Base-by-base conservation (phyloP, 2,113 vertebrate species). In the Albula goreensis region DNA sequence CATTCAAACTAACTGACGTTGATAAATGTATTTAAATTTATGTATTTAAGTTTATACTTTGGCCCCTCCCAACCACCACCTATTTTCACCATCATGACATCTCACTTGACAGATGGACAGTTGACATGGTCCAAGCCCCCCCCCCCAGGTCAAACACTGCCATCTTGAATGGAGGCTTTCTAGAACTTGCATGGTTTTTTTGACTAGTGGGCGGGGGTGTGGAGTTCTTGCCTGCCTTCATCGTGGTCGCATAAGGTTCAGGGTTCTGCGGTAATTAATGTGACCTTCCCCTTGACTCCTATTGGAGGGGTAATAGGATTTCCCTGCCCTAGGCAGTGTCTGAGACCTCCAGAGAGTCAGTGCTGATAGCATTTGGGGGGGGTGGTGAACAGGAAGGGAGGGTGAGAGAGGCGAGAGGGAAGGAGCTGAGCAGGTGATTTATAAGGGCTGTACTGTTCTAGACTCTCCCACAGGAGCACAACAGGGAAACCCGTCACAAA, bases 251-350 rank as follows among this genome's bases (percentile, higher is more conserved):
- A 80, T 50, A 49, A 31, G 50, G 50, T 86, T 50, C 31, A 50
- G 81, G 85, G 66, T 83, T 17, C 81, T 70, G 70, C 66, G 74
- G 85, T 82, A 86, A 86, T 86, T 82, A 86, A 86, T 83, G 70
- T 86, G 85, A 86, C 85, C 85, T 86, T 86, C 85, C 70, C 66
- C 19, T 60, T 77, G 52, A 78, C 81, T 86, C 81, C 85, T 70
- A 78, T 83, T 86, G 60, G 81, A 81, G 82, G 81, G 80, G 81
- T 86, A 86, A 86, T 86, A 86, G 85, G 85, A 86, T 86, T 86
- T 86, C 80, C 85, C 81, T 78, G 85, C 85, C 85, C 81, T 53
- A 57, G 85, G 85, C 85, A 49, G 81, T 41, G 19, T 49, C 70
- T 52, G 10, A 70, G 85, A 86, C 63, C 81, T 83, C 81, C 80